Conservation (phyloP, 1,140 invertebrate species). For the Bilobella aurantiaca region DNA sequence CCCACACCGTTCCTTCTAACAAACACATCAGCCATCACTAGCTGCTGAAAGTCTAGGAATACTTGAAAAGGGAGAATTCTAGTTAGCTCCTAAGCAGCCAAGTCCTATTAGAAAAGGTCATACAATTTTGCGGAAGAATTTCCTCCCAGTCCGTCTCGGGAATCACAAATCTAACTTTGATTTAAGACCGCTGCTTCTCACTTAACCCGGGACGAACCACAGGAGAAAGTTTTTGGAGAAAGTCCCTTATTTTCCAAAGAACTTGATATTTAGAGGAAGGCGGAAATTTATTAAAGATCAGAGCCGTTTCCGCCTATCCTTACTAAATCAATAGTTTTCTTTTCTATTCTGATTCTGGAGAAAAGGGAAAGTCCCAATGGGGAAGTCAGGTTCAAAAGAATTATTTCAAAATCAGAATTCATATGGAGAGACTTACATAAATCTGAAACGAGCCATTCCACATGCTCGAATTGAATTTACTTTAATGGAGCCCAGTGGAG, state of each 20-base stretch:
- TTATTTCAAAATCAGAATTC: constrained; percentile 7
- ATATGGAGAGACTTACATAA: not conserved
- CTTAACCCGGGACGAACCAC: not conserved
- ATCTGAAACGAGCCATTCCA: constrained; percentile 5
- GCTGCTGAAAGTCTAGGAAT: too few relatives aligned
- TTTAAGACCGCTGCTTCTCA: not conserved
- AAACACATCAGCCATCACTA: too few relatives aligned
- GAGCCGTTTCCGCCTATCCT: not conserved
- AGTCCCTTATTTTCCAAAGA: not conserved
- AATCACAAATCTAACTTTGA: not conserved
- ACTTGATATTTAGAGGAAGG: not conserved
- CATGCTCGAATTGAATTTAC: constrained; percentile 8
- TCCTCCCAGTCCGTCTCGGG: too few relatives aligned
- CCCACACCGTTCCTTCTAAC: too few relatives aligned
- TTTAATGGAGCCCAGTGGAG: constrained; percentile 5
- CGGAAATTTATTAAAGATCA: not conserved
- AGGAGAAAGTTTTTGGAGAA: not conserved
- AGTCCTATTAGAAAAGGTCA: too few relatives aligned
- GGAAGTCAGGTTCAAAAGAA: not conserved
- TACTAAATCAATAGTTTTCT: constrained; percentile 1
- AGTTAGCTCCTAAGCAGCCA: too few relatives aligned
- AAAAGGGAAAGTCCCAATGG: not conserved
- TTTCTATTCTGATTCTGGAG: not conserved
- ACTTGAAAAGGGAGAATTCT: too few relatives aligned
- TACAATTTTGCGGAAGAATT: too few relatives aligned